Evolutionary conservation across 1,140 invertebrate species (phyloP).

Genomic region (Andricus grossulariae): DNA sequence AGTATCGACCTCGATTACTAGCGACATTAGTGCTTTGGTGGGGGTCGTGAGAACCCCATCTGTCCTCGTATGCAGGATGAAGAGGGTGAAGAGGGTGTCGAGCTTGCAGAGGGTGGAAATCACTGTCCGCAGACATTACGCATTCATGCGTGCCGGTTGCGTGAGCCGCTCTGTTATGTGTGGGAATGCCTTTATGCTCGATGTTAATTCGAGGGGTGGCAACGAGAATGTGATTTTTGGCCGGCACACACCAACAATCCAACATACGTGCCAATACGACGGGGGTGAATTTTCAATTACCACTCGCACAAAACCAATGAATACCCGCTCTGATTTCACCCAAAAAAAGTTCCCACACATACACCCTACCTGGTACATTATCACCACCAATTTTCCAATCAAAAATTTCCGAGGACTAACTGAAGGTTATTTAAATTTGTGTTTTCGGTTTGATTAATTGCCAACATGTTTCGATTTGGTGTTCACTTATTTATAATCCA

Average conservation of each 20-base stretch:
- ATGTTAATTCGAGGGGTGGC: slow-evolving; percentile 63
- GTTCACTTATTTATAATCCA: no score
- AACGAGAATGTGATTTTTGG: slow-evolving; percentile 66
- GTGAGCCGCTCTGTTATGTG: slow-evolving; percentile 59
- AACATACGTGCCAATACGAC: slow-evolving; percentile 33
- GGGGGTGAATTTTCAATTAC: slow-evolving; percentile 42
- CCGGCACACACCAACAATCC: slow-evolving; percentile 37
- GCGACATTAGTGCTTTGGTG: slow-evolving; percentile 51
- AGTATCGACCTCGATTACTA: slow-evolving; percentile 62
- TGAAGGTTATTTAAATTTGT: no score
- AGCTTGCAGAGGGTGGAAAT: slow-evolving; percentile 70
- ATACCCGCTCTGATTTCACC: slow-evolving; percentile 37
- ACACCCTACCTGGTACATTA: not conserved
- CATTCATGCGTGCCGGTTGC: slow-evolving; percentile 68
- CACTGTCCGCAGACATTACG: slow-evolving; percentile 69
- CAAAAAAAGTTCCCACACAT: not conserved
- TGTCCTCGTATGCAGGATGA: slow-evolving; percentile 49
- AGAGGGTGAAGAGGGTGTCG: slow-evolving; percentile 53
- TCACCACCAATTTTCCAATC: slow-evolving; percentile 15
- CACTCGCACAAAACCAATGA: slow-evolving; percentile 20
- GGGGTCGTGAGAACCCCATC: slow-evolving; percentile 72
- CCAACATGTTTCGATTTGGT: no score
- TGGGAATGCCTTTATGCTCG: slow-evolving; percentile 68
- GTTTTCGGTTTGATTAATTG: no score
- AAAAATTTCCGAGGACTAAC: no score